These are phyloP conservation scores for Helostoma temminkii DNA, from an alignment of 2,797 vertebrate genomes.

Conservation along the genomic window DNA sequence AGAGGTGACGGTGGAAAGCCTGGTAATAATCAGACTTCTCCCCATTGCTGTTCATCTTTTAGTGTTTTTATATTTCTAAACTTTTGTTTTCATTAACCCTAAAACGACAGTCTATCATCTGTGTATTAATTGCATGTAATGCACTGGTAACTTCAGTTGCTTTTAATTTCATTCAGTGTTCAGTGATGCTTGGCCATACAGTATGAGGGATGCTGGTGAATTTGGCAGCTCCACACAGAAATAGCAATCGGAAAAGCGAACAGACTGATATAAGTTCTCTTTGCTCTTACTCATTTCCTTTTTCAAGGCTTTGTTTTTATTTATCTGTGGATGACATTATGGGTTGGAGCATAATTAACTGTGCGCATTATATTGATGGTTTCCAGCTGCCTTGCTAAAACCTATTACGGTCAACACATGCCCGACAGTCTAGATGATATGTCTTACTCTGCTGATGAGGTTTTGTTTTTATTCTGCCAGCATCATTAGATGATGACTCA, in stretches of 20 bases:
- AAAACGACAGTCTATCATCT: constrained; percentile 14
- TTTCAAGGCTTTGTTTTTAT: constrained; percentile 12
- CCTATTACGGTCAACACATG: constrained; percentile 14
- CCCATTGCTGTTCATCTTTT: constrained; percentile 19
- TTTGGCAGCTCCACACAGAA: constrained; percentile 12
- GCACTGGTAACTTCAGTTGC: constrained; percentile 6
- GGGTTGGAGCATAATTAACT: constrained; percentile 16
- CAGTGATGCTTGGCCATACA: constrained; percentile 15
- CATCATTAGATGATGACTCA: constrained; percentile 36
- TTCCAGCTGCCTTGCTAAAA: constrained; percentile 28
- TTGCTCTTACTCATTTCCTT: neutral
- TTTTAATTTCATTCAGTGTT: constrained; percentile 31
- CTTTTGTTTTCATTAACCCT: constrained; percentile 33
- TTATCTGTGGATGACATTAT: neutral
- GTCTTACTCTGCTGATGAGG: neutral
- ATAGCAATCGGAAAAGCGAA: neutral
- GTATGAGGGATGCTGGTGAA: constrained; percentile 26
- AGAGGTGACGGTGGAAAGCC: constrained; percentile 53
- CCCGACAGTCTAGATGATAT: neutral
- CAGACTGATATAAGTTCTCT: neutral
- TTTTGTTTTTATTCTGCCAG: constrained; percentile 26
- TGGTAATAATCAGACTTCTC: constrained; percentile 52
- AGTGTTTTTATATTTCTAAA: constrained; percentile 22
- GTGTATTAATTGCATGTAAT: constrained; percentile 23
- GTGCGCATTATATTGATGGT: neutral